Conservation (phyloP, 1,140 invertebrate species). For the Drosophila albomicans region DNA sequence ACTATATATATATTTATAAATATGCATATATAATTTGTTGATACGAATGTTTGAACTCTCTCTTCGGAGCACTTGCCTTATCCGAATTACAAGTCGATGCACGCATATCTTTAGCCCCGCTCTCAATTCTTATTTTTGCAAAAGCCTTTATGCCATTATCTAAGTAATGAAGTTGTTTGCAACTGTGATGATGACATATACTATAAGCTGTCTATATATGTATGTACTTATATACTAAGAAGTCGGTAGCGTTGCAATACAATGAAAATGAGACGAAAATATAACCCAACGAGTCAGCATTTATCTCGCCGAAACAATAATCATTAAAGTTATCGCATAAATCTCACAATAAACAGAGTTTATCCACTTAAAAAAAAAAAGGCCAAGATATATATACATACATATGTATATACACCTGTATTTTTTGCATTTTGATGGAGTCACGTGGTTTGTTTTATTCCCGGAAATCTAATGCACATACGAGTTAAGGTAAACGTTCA, state of each 20-base stretch:
- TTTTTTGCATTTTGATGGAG: neutral
- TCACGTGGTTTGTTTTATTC: constrained; percentile 22
- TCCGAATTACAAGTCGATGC: constrained; percentile 30
- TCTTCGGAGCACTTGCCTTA: neutral
- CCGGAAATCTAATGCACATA: constrained; percentile 29
- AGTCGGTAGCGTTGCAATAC: constrained; percentile 11
- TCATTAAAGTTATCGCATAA: constrained; percentile 19
- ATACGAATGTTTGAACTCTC: constrained; percentile 16
- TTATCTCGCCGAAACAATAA: constrained; percentile 27
- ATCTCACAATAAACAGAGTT: constrained; percentile 19
- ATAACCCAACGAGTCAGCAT: constrained; percentile 13
- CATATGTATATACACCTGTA: neutral
- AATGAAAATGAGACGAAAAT: constrained; percentile 15
- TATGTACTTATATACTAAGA: constrained; percentile 16
- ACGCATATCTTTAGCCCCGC: constrained; percentile 58
- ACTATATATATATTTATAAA: neutral
- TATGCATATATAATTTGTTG: neutral
- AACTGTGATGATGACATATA: neutral
- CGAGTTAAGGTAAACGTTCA: constrained; percentile 9
- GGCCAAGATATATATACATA: neutral
- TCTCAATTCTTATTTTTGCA: constrained; percentile 61
- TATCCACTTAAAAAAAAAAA: constrained; percentile 22
- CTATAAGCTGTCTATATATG: neutral
- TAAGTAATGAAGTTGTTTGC: constrained; percentile 48
- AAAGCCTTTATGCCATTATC: constrained; percentile 43